Conservation (phyloP, 1,140 invertebrate genomes). For the Lineus longissimus region DNA sequence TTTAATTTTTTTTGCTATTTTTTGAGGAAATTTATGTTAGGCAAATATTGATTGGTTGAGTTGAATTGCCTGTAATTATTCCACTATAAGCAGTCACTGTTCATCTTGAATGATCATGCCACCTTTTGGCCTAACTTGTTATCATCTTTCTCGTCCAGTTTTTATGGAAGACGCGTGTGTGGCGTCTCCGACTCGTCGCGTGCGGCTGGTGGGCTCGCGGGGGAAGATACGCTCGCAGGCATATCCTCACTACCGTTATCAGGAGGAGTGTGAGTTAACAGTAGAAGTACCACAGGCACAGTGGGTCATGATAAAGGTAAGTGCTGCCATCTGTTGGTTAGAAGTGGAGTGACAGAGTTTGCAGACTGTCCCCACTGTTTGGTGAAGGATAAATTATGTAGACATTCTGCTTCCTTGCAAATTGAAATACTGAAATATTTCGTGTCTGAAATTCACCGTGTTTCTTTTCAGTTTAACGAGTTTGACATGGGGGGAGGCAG, state of each 20-base stretch:
- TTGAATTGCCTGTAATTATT: no score
- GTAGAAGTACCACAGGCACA: not conserved
- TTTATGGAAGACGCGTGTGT: constrained; percentile 1
- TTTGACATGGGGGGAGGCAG: not conserved
- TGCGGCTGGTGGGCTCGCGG: not conserved
- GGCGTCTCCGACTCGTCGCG: not conserved
- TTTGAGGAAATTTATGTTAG: no score
- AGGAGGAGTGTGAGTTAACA: not conserved
- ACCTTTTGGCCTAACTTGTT: not conserved
- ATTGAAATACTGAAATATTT: not conserved
- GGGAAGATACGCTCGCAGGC: not conserved
- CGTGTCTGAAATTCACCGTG: not conserved
- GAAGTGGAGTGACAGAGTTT: not conserved
- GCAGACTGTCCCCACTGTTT: not conserved
- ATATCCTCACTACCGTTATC: not conserved
- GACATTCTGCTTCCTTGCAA: not conserved
- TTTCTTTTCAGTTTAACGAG: not conserved
- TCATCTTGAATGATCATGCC: no score
- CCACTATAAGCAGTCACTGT: no score
- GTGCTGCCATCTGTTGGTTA: not conserved
- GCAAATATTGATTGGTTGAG: no score
- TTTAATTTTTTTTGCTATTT: no score
- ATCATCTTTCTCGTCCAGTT: not conserved
- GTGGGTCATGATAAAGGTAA: not conserved
- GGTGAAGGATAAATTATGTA: not conserved